Base-by-base conservation (phyloP, 2,888 invertebrate species). In the Smittia aterrima region DNA sequence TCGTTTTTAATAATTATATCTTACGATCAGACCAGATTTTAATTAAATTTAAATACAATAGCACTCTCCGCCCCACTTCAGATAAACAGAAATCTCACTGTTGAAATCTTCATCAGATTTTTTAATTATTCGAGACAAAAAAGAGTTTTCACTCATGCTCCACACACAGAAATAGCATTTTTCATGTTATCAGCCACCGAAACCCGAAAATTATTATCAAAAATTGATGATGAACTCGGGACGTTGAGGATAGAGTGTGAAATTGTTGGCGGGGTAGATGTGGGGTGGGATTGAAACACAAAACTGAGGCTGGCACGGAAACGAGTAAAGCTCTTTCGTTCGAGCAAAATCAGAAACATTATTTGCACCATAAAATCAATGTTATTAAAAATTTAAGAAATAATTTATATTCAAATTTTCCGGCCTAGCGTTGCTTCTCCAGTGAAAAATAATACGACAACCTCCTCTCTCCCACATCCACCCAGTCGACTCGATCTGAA, bases 1-100 rank as follows among this genome's bases (percentile, higher is more conserved):
- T 47, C 16, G 11, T 16, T 47, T 47, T 47, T 47, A 47, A 47
- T 27, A 38, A 20, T 7, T 40, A 40, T 70, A 70, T 70, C 70
- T 70, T 70, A 70, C 70, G 70, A 54, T 70, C 70, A 70, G 70
- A 70, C 70, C 70, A 70, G 70, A 70, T 53, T 41, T 70, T 22
- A 54, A 54, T 27, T 70, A 25, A 66, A 6, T 66, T 66, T 27
- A 47, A 58, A 22, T 58, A 58, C 22, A 58, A 64, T 64, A 64
- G 24, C 58, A 18, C 24, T 64, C 18, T 18, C 18, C 58, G 3
- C 7, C 22, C 18, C 22, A 9, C 9, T 18, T 58, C 47, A 47
- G 16, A 47, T 47, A 6, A 47, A 47, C 47, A 47, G 16, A 47
- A n/a, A 47, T n/a, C 16, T 47, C 47, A 47, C 32, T 32, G 16